These are phyloP conservation scores for Eristalis tenax DNA, from an alignment of 2,888 invertebrate species.

Conservation along the genomic window DNA sequence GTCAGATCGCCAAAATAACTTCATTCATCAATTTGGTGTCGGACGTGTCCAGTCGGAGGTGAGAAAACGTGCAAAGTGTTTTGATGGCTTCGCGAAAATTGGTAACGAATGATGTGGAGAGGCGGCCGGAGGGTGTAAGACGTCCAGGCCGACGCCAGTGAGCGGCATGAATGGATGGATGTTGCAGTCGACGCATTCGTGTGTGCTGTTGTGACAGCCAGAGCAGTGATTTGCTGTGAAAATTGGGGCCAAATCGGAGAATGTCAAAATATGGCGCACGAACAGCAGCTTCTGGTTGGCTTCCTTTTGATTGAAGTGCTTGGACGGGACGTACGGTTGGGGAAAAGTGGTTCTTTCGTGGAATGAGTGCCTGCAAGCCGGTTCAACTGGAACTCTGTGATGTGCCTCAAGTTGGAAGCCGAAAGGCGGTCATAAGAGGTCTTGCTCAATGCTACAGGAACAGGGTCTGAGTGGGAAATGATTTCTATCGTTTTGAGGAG, in stretches of 20 bases:
- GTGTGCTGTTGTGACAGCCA: not conserved
- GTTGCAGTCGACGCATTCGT: not conserved
- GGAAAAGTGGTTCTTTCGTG: no score
- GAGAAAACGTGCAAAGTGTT: slow-evolving; percentile 65
- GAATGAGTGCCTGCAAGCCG: not conserved
- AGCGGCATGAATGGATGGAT: not conserved
- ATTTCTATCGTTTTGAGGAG: no score
- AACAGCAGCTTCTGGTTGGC: not conserved
- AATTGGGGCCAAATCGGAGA: not conserved
- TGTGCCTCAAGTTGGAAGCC: no score
- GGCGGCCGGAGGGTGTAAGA: no score
- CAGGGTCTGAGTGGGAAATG: no score
- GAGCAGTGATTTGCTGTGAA: not conserved
- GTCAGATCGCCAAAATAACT: slow-evolving; percentile 67
- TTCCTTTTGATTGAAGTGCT: not conserved
- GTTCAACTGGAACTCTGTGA: not conserved
- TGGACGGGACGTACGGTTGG: no score
- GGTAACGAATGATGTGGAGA: not conserved
- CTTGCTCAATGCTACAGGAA: no score
- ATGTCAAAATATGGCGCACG: not conserved
- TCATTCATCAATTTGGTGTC: slow-evolving; percentile 68
- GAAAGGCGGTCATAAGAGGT: no score
- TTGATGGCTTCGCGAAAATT: slow-evolving; percentile 56
- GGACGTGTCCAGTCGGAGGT: slow-evolving; percentile 60
- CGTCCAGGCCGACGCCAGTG: not conserved